These are phyloP conservation scores for Molothrus ater DNA, from an alignment of 2,797 vertebrate species.

Conservation along the genomic window DNA sequence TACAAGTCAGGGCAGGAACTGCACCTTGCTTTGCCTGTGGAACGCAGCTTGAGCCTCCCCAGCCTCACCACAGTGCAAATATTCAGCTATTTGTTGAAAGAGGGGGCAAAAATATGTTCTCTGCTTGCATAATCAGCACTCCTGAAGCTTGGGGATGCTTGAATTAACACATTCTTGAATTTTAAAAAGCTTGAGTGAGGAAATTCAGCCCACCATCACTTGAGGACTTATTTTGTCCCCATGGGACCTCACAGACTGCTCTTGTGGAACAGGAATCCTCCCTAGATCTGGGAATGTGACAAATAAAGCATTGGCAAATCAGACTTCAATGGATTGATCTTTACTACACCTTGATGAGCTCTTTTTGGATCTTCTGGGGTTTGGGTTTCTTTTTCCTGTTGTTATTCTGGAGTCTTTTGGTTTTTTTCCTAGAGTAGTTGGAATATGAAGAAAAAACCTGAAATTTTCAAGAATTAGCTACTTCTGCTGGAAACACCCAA, in stretches of 20 bases:
- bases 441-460: not conserved
- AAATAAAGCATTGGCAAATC: not conserved
- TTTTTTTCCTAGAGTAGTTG: not conserved
- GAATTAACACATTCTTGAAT: constrained; percentile 1
- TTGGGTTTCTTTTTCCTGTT: not conserved
- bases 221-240: not conserved
- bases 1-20: constrained; percentile 48
- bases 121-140: not conserved
- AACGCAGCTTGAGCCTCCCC: not conserved
- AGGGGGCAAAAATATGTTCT: not conserved
- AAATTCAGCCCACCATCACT: not conserved
- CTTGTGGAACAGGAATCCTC: not conserved
- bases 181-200: not conserved
- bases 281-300: not conserved
- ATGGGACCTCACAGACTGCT: not conserved
- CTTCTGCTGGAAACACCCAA: not conserved
- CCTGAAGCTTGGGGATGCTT: not conserved
- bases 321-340: not conserved
- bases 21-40: constrained; percentile 20
- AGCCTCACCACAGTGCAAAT: constrained; percentile 13
- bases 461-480: not conserved
- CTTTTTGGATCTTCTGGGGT: not conserved
- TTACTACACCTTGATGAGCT: not conserved
- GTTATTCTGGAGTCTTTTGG: not conserved
- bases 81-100: constrained; percentile 15